Evolutionary conservation across 2,797 vertebrate genomes (phyloP).

Genomic region (Tenualosa thibaudeaui): DNA sequence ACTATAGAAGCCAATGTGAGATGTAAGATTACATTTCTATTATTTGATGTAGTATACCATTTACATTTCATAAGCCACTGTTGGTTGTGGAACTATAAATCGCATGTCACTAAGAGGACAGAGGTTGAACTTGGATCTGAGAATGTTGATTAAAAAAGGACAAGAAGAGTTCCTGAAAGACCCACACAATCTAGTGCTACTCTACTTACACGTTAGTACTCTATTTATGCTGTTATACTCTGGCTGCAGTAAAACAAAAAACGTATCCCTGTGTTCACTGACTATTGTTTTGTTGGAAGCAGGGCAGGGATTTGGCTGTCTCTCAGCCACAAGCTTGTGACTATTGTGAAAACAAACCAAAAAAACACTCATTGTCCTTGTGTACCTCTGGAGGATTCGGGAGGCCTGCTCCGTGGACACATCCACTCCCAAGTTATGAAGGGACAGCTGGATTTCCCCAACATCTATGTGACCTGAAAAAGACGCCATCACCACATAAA

Average conservation of each 20-base stretch:
- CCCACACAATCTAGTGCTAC: too few relatives aligned
- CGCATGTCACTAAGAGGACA: too few relatives aligned
- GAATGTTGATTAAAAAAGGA: too few relatives aligned
- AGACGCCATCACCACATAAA: background rate
- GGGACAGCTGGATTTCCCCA: constrained; percentile 81
- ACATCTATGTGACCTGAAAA: constrained; percentile 80
- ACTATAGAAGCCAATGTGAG: background rate
- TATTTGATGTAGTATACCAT: too few relatives aligned
- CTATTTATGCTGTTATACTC: background rate
- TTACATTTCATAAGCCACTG: too few relatives aligned
- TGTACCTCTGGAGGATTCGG: constrained; percentile 82
- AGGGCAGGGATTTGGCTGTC: constrained; percentile 10
- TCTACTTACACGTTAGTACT: too few relatives aligned
- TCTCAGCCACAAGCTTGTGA: background rate
- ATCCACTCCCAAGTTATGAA: constrained; percentile 76
- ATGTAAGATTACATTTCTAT: too few relatives aligned
- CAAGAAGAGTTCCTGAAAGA: too few relatives aligned
- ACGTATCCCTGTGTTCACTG: background rate
- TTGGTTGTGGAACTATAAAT: too few relatives aligned
- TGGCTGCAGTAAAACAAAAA: background rate
- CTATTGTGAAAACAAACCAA: background rate
- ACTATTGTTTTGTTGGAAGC: background rate
- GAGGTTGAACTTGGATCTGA: too few relatives aligned
- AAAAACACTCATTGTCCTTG: background rate
- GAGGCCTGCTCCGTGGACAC: constrained; percentile 79